These are phyloP conservation scores for Drosophila dives DNA, from an alignment of 2,888 invertebrate genomes.

Conservation along the genomic window DNA sequence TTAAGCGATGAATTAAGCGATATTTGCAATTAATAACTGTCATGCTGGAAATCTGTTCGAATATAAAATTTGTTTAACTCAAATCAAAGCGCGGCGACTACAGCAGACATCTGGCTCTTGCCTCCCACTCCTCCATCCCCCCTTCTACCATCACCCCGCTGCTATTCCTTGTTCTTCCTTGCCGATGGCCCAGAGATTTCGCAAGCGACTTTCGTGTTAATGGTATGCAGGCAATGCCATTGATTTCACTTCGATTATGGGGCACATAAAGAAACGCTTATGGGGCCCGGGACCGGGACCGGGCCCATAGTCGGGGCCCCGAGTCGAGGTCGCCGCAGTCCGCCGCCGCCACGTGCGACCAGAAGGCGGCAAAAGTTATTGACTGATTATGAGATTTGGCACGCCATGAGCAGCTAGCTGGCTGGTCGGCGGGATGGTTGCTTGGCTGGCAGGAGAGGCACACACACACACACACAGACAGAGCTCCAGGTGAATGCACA, in stretches of 20 bases:
- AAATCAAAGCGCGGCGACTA: constrained; percentile 65
- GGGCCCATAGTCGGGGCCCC: constrained; percentile 35
- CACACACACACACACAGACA: no score
- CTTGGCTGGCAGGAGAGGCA: constrained; percentile 11
- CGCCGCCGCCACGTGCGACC: constrained; percentile 71
- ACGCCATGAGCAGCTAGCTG: constrained; percentile 62
- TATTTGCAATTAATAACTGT: constrained; percentile 84
- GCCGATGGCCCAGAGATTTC: constrained; percentile 69
- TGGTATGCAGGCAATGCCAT: constrained; percentile 81
- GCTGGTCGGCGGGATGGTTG: constrained; percentile 1
- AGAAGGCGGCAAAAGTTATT: constrained; percentile 80
- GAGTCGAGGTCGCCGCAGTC: constrained; percentile 67
- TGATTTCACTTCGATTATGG: constrained; percentile 80
- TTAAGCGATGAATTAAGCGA: constrained; percentile 83
- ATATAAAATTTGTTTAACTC: constrained; percentile 80
- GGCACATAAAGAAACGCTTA: constrained; percentile 76
- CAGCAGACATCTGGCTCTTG: constrained; percentile 14
- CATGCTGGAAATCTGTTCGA: constrained; percentile 80
- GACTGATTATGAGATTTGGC: constrained; percentile 82
- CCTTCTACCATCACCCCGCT: neutral
- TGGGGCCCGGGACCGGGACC: constrained; percentile 38
- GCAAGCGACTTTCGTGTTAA: constrained; percentile 79
- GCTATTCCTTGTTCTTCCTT: constrained; percentile 44
- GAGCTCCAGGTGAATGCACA: constrained; percentile 45
- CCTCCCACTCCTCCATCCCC: neutral